Conservation (phyloP, 2,888 invertebrate genomes). For the Trimorus sp. region DNA sequence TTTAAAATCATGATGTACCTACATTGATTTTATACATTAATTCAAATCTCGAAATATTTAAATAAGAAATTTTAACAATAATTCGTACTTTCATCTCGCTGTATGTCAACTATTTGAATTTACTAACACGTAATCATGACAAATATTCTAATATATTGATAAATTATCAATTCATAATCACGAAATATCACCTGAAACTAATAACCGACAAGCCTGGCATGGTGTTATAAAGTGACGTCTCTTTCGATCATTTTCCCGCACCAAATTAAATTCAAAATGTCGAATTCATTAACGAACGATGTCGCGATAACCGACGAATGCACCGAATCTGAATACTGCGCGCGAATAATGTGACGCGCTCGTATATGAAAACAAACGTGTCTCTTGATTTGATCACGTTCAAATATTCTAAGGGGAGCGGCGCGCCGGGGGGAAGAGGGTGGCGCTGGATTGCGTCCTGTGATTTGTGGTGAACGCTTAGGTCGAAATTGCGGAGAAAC, state of each 20-base stretch:
- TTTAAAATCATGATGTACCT: no score
- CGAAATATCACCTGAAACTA: no score
- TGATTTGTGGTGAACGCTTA: slow-evolving; percentile 79
- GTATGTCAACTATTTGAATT: no score
- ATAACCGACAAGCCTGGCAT: no score
- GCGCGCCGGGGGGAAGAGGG: slow-evolving; percentile 69
- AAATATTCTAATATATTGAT: no score
- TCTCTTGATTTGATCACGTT: slow-evolving; percentile 64
- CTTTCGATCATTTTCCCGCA: slow-evolving; percentile 23
- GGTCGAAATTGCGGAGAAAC: slow-evolving; percentile 77
- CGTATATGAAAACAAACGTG: slow-evolving; percentile 58
- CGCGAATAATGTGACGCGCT: slow-evolving; percentile 43
- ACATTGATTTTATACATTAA: no score
- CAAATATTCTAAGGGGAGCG: slow-evolving; percentile 72
- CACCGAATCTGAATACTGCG: slow-evolving; percentile 36
- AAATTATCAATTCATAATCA: no score
- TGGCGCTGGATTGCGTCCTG: slow-evolving; percentile 71
- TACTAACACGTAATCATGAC: no score
- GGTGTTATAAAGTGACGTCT: slow-evolving; percentile 22
- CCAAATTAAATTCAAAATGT: slow-evolving; percentile 42
- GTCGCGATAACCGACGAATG: slow-evolving; percentile 32
- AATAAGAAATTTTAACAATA: no score
- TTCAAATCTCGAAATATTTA: no score
- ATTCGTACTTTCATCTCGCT: no score
- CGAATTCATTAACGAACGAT: slow-evolving; percentile 47